Evolutionary conservation across 2,113 vertebrate species (phyloP), one percentile per base, ranked within the genome.

Genomic region (Syngnathus typhle): DNA sequence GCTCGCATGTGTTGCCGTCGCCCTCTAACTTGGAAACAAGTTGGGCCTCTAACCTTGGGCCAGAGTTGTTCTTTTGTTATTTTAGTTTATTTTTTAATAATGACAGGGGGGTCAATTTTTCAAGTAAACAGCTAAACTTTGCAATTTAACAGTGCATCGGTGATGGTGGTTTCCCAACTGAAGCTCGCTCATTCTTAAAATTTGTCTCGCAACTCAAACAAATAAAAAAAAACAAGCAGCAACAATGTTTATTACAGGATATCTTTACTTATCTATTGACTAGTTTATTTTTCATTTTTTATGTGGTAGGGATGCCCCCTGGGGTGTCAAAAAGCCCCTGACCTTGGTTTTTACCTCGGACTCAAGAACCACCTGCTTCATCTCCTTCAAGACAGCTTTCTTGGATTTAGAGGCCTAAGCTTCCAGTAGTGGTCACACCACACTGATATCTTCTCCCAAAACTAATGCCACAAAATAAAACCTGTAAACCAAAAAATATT

Each of bases 11-110:
- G 68, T 77, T 67, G 7, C 6, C 10, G n/a, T 68, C 66, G 60
- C 59, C 67, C 80, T 67, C 74, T 81, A 71, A 79, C 51, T 47
- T 49, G 65, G 23, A 36, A 77, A 61, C 71, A 71, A 56, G 55
- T 37, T 41, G 56, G 51, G 58, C 65, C 47, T 9, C 60, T 38
- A 67, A 68, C 72, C 62, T 71, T 59, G 37, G 64, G 64, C 43
- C 23, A 0, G 58, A 18, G 38, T 6, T 18, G 59, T 18, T 32
- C 27, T 32, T 32, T 32, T 32, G 27, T 32, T 32, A 3, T 32
- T 32, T 32, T 32, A 32, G 27, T 32, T 32, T 32, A 32, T 32
- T 32, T 32, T 32, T 32, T 32, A 32, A 3, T 32, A 32, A 32
- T 32, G 27, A 32, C 27, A 32, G 27, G 27, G 27, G 27, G 27